Base-by-base conservation (phyloP, 2,797 vertebrate species). In the Hyperoplus immaculatus region DNA sequence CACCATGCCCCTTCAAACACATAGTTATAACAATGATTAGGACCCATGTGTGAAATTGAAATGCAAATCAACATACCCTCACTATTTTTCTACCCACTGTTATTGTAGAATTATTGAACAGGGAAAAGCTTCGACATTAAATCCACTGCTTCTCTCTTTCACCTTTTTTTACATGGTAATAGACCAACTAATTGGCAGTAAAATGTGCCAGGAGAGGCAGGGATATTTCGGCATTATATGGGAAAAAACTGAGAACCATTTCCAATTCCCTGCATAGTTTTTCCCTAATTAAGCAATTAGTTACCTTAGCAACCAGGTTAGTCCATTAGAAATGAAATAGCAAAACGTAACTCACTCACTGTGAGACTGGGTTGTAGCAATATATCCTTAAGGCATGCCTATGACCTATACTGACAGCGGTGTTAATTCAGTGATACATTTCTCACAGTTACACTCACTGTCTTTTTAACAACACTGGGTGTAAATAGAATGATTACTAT, bases 11-110 rank as follows among this genome's bases (percentile, higher is more conserved):
- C 63, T 54, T 58, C 88, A 82, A 87, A 86, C 57, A 81, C 81
- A 83, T 63, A 87, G 80, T 77, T 76, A 72, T 77, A 84, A 80
- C 65, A 84, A 88, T 88, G 90, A 92, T 90, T 86, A 87, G 78
- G 78, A 77, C 77, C 86, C 80, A 18, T 45, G 84, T 85, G 88
- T 86, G 84, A 89, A 88, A 93, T 91, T 67, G 72, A 80, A 84
- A 91, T 91, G 87, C 69, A 89, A 93, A 92, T 92, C 82, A 86
- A 90, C 85, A 85, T 88, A 50, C 66, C 73, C 72, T 75, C 81
- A 85, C 77, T 78, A 71, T 86, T 80, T 81, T 79, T 72, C 53
- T 76, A 77, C 70, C 57, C 46, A 54, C 47, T 51, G 47, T 86
- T 84, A 87, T 68, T 73, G 55, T n/a, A 72, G 38, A 75, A 81